Percentiles rank a stretch among this genome's conserved stretches.
phyloP scores from a whole-genome alignment of 2,797 vertebrate species.

The Dromococcyx pavoninus region DNA sequence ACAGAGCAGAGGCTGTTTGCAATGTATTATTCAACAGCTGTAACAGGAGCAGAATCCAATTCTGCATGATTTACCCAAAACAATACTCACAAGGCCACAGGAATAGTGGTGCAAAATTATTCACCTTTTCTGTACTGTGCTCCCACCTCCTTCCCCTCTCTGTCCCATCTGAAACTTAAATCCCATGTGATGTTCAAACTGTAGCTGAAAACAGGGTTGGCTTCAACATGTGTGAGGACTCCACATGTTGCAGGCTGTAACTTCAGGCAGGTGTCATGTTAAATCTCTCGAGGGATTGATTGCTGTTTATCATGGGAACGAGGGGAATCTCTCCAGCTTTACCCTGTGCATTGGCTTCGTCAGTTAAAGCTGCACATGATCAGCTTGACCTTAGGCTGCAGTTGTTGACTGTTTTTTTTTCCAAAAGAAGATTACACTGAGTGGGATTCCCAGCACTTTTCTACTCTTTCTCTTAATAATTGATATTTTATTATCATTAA shows the following conservation, averaged over 20 bases:
- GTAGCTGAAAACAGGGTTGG: accelerated
- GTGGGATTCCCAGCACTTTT: background rate
- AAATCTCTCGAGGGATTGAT: background rate
- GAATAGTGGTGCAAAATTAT: background rate
- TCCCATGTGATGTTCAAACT: background rate
- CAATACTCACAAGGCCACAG: background rate
- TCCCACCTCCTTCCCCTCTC: background rate
- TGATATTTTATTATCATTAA: background rate
- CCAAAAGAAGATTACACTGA: background rate
- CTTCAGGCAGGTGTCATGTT: background rate
- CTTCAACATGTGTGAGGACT: background rate
- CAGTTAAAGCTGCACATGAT: slow-evolving; percentile 26
- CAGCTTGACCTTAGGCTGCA: slow-evolving; percentile 13
- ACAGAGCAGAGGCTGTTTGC: background rate
- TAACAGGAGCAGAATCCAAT: background rate
- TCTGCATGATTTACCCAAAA: background rate
- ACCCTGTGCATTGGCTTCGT: background rate
- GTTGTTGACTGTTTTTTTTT: background rate
- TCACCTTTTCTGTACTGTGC: background rate
- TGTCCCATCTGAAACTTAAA: background rate
- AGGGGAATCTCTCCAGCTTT: slow-evolving; percentile 35
- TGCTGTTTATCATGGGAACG: background rate
- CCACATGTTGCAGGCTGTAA: background rate
- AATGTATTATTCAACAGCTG: background rate
- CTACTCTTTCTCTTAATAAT: background rate